These are phyloP conservation scores for Rafetus swinhoei DNA, from an alignment of 2,113 vertebrate genomes.

Conservation along the genomic window DNA sequence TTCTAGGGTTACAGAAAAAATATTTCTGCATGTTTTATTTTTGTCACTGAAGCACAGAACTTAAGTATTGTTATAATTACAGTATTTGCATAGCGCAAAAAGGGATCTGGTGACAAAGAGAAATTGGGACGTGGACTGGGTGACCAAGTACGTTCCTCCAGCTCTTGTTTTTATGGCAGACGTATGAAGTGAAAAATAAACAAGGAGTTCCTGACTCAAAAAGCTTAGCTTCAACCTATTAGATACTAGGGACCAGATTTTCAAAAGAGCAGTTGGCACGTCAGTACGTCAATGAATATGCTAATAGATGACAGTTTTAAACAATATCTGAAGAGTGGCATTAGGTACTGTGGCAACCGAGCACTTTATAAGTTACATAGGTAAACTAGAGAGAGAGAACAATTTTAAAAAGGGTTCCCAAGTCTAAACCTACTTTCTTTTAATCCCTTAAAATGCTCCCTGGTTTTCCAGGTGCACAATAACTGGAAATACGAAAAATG, in stretches of 20 bases:
- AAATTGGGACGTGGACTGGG: background rate
- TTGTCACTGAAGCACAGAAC: background rate
- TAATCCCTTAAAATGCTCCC: background rate
- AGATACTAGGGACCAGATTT: background rate
- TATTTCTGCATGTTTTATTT: background rate
- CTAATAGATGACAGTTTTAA: rapidly evolving
- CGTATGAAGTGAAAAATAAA: background rate
- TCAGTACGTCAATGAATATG: rapidly evolving
- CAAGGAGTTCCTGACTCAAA: rapidly evolving
- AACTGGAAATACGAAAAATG: background rate
- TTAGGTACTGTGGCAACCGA: background rate
- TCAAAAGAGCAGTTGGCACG: background rate
- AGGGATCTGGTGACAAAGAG: background rate
- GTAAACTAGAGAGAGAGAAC: rapidly evolving
- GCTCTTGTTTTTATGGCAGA: background rate
- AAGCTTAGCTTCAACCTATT: background rate
- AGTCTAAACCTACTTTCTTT: background rate
- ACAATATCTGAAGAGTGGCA: background rate
- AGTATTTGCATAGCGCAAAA: background rate
- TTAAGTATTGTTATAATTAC: background rate
- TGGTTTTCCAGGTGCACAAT: background rate
- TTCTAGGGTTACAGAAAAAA: background rate
- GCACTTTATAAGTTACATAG: background rate
- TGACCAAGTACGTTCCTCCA: rapidly evolving
- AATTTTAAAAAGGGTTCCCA: rapidly evolving